A percentile compares a stretch with the other conserved stretches of the same genome.
Conservation (phyloP, 2,797 vertebrate genomes). For the Rachycentron canadum region DNA sequence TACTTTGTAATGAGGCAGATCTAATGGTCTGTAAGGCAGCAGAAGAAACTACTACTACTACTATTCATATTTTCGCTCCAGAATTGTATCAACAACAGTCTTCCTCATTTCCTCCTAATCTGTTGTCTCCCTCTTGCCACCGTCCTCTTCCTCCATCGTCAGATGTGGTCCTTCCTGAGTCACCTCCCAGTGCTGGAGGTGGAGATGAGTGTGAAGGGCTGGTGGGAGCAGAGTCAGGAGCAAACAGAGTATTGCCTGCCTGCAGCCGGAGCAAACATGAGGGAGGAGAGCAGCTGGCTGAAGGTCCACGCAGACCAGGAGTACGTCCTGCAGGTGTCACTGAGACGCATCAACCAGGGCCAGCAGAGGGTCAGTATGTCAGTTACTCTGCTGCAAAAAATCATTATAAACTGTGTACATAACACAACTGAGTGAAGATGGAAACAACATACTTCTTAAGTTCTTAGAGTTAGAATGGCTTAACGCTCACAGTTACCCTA, state of each 20-base stretch:
- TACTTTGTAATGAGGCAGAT: not conserved
- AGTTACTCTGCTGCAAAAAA: no score
- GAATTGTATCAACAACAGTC: no score
- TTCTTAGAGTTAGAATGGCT: not conserved
- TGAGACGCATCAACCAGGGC: slow-evolving; percentile 88
- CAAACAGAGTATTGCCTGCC: slow-evolving; percentile 86
- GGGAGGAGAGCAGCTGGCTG: slow-evolving; percentile 90
- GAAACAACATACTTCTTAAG: no score
- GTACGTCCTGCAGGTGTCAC: slow-evolving; percentile 94
- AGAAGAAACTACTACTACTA: no score
- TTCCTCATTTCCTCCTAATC: not conserved
- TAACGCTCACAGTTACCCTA: not conserved
- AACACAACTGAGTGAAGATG: not conserved
- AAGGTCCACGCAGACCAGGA: slow-evolving; percentile 94
- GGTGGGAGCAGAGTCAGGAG: slow-evolving; percentile 87
- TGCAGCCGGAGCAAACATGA: slow-evolving; percentile 69
- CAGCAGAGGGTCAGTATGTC: slow-evolving; percentile 88
- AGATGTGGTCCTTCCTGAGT: slow-evolving; percentile 94
- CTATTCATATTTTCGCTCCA: no score
- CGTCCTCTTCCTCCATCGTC: not conserved
- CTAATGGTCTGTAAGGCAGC: no score
- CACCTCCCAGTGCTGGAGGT: slow-evolving; percentile 92
- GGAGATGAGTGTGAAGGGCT: slow-evolving; percentile 91
- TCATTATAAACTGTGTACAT: not conserved
- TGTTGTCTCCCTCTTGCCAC: fast-evolving